Evolutionary conservation across 2,113 vertebrate genomes (phyloP).

Genomic region (Phasianus colchicus): DNA sequence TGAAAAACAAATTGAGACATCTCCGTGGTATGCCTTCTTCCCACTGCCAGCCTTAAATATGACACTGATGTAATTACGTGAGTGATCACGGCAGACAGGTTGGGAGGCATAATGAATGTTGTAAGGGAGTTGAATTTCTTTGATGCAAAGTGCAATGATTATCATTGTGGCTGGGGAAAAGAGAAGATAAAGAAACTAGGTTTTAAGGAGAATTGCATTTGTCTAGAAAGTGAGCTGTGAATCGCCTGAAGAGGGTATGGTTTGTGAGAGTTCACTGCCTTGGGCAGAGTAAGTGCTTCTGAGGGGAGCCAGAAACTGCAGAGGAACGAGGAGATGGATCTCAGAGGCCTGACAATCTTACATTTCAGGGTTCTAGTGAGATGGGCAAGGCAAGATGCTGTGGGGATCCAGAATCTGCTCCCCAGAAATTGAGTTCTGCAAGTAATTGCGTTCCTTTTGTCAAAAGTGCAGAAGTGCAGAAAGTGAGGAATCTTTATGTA

Average conservation of each 20-base stretch:
- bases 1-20: neutral
- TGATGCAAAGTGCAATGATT: neutral
- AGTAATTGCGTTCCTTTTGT: neutral
- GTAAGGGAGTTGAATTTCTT: neutral
- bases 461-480: neutral
- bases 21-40: neutral
- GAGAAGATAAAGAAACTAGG: neutral
- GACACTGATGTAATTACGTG: neutral
- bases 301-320: neutral
- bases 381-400: neutral
- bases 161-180: neutral
- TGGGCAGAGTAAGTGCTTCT: neutral
- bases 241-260: neutral
- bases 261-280: neutral
- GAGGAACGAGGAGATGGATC: neutral
- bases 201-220: neutral
- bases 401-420: neutral
- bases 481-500: neutral
- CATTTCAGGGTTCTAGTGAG: neutral
- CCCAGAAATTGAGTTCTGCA: neutral
- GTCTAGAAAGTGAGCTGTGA: neutral
- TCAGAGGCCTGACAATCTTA: neutral
- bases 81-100: neutral
- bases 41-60: conserved; percentile 2
- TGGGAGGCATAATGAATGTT: neutral